These are phyloP conservation scores for Propithecus coquereli DNA, from an alignment of 2,113 vertebrate genomes.

Conservation along the genomic window DNA sequence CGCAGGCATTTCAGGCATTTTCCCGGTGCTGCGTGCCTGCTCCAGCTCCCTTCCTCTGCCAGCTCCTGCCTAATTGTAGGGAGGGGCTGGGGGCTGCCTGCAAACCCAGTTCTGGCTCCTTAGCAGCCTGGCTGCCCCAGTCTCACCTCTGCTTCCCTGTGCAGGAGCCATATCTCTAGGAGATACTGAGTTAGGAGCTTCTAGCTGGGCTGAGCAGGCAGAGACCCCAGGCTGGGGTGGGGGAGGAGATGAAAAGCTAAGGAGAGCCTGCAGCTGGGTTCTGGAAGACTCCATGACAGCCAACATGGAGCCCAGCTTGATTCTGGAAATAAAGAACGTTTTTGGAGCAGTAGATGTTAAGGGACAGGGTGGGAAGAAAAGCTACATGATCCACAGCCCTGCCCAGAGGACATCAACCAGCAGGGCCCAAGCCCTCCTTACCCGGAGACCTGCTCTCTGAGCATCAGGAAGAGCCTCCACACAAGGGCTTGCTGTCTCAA, in stretches of 20 bases:
- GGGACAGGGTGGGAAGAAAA: not conserved
- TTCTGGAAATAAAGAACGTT: not conserved
- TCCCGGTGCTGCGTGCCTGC: accelerated
- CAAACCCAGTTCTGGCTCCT: not conserved
- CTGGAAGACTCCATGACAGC: not conserved
- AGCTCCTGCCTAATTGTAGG: not conserved
- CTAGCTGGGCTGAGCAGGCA: not conserved
- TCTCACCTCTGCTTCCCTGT: not conserved
- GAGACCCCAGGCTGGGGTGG: not conserved
- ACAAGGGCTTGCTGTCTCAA: not conserved
- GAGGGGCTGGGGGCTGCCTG: not conserved
- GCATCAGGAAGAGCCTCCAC: not conserved
- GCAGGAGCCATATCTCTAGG: not conserved
- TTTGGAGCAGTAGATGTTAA: not conserved
- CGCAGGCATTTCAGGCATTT: not conserved
- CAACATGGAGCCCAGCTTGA: not conserved
- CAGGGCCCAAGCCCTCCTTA: not conserved
- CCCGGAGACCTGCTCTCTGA: not conserved
- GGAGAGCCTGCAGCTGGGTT: not conserved
- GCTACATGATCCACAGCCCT: not conserved
- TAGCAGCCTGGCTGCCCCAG: not conserved
- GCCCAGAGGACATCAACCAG: not conserved
- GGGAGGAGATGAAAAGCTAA: not conserved
- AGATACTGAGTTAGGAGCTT: not conserved
- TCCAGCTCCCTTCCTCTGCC: not conserved